These are phyloP conservation scores for Budorcas taxicolor DNA, from an alignment of 2,113 vertebrate genomes.

Conservation along the genomic window DNA sequence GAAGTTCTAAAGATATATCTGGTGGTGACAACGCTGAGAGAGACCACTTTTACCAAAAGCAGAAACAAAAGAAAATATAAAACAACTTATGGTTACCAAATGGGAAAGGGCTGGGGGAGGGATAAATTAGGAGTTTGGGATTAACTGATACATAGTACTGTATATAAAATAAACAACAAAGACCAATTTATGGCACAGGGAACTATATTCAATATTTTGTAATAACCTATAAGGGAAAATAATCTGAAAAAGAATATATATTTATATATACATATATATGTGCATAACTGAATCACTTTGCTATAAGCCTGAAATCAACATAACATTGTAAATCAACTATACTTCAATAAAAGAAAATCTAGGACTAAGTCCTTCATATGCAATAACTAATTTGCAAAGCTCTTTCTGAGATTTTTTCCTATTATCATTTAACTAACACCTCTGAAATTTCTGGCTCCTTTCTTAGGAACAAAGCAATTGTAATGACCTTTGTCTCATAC, in stretches of 20 bases:
- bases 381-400: neutral
- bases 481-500: neutral
- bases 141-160: neutral
- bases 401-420: neutral
- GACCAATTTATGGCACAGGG: neutral
- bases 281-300: neutral
- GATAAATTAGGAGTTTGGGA: neutral
- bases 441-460: neutral
- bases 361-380: neutral
- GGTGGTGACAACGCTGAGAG: constrained; percentile 72
- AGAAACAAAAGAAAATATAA: constrained; percentile 68
- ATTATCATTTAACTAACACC: neutral
- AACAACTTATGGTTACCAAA: neutral
- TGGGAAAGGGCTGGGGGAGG: neutral
- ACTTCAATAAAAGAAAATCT: neutral
- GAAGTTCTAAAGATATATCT: constrained; percentile 75
- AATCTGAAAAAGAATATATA: neutral
- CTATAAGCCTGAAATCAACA: neutral
- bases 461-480: neutral
- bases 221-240: neutral
- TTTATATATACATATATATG: neutral
- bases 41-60: constrained; percentile 76
- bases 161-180: neutral
- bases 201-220: neutral
- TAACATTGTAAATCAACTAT: neutral